Conservation (phyloP, 35 echinoderm and acorn worm genomes). For the Heliocidaris erythrogramma region DNA sequence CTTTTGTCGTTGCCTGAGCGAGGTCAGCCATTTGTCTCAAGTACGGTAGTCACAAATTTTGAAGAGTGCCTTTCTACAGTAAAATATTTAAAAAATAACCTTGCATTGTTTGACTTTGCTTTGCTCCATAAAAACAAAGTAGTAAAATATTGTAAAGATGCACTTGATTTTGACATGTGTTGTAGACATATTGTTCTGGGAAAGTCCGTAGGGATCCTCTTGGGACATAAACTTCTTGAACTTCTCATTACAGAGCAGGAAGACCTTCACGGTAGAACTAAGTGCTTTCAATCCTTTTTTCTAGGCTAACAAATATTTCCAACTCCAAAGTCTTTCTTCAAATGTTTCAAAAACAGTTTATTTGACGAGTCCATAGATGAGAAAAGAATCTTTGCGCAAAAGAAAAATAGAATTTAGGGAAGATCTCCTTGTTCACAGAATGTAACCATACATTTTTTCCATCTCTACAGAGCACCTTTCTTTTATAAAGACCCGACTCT, state of each 20-base stretch:
- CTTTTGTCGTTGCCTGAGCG: not conserved
- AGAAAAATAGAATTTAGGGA: no score
- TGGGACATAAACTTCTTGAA: not conserved
- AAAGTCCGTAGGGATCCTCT: not conserved
- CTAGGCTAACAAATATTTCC: not conserved
- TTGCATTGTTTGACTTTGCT: not conserved
- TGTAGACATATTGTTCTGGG: not conserved
- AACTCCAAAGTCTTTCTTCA: not conserved
- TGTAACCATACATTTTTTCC: not conserved
- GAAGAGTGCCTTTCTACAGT: not conserved
- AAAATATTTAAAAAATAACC: not conserved
- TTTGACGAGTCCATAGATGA: not conserved
- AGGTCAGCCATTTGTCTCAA: not conserved
- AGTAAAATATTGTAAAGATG: not conserved
- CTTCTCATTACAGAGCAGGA: not conserved
- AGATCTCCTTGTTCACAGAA: no score
- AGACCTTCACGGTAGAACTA: not conserved
- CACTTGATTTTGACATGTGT: not conserved
- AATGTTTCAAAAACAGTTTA: no score
- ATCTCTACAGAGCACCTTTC: not conserved
- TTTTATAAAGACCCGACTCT: not conserved
- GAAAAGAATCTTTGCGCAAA: not conserved
- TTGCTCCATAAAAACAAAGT: not conserved
- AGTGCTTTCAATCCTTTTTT: not conserved
- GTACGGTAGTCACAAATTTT: not conserved